Evolutionary conservation across 2,888 invertebrate genomes (phyloP).

Genomic region (Agrotis exclamationis): DNA sequence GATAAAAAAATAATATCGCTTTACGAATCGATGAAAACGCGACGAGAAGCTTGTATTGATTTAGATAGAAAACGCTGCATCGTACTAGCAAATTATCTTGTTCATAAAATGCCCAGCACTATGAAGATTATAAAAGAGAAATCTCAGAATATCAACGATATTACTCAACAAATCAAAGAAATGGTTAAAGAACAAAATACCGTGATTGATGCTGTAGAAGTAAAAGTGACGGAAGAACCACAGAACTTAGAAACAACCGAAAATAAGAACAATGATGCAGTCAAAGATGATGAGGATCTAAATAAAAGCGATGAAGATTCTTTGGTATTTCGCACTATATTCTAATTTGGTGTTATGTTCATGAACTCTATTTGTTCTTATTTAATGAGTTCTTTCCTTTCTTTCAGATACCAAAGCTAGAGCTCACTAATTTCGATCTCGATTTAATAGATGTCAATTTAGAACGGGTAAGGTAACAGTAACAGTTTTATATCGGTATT

Average conservation of each 20-base stretch:
- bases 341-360: background rate
- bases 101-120: conserved; percentile 73
- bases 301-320: conserved; percentile 54
- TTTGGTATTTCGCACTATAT: conserved; percentile 46
- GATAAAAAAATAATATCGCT: conserved; percentile 70
- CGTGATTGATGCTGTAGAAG: conserved; percentile 25
- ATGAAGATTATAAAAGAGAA: conserved; percentile 70
- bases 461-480: conserved; percentile 74
- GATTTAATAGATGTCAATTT: conserved; percentile 77
- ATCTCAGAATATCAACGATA: conserved; percentile 63
- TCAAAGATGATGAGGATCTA: conserved; percentile 16
- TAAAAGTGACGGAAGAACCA: conserved; percentile 19
- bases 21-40: conserved; percentile 69
- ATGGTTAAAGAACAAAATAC: conserved; percentile 35
- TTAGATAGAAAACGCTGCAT: conserved; percentile 74
- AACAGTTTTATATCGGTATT: background rate
- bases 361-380: background rate
- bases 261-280: conserved; percentile 23
- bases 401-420: conserved; percentile 81
- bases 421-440: conserved; percentile 74
- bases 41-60: conserved; percentile 64
- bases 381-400: background rate
- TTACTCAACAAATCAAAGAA: conserved; percentile 67
- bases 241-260: conserved; percentile 11
- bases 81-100: conserved; percentile 78